These are phyloP conservation scores for Lepus europaeus DNA, from an alignment of 2,113 vertebrate species.

Conservation along the genomic window DNA sequence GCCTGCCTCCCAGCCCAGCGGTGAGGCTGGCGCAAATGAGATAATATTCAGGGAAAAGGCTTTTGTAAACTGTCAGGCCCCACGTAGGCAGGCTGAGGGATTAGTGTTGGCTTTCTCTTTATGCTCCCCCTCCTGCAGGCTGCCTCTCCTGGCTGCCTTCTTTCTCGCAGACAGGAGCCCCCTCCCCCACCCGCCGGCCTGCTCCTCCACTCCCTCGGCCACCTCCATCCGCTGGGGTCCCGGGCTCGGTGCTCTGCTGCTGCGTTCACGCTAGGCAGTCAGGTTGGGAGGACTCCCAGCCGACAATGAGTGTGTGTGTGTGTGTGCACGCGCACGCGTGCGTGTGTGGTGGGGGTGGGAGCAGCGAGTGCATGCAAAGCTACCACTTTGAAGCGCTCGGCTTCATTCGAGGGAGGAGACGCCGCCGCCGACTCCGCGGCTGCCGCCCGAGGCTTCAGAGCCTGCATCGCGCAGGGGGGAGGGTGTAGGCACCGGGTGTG, in stretches of 20 bases:
- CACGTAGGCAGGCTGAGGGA: conserved; percentile 62
- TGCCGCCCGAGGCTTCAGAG: background rate
- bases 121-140: conserved; percentile 26
- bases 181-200: conserved; percentile 39
- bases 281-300: conserved; percentile 18
- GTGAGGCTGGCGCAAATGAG: conserved; percentile 62
- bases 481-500: background rate
- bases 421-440: background rate
- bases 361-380: conserved; percentile 6
- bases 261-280: background rate
- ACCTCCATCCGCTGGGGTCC: conserved; percentile 26
- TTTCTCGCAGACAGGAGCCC: conserved; percentile 2
- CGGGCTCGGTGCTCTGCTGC: background rate
- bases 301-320: background rate
- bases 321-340: background rate
- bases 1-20: background rate
- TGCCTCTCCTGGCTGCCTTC: conserved; percentile 57
- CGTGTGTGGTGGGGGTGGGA: background rate
- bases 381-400: background rate
- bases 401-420: background rate
- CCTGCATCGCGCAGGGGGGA: background rate
- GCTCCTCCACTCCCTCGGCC: conserved; percentile 65
- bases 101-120: conserved; percentile 72
- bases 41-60: conserved; percentile 77
- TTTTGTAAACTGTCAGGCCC: conserved; percentile 75